A percentile compares a stretch with the other conserved stretches of the same genome.
These are phyloP conservation scores for Drosophila ezoana DNA, from an alignment of 2,888 invertebrate genomes.

Conservation along the genomic window DNA sequence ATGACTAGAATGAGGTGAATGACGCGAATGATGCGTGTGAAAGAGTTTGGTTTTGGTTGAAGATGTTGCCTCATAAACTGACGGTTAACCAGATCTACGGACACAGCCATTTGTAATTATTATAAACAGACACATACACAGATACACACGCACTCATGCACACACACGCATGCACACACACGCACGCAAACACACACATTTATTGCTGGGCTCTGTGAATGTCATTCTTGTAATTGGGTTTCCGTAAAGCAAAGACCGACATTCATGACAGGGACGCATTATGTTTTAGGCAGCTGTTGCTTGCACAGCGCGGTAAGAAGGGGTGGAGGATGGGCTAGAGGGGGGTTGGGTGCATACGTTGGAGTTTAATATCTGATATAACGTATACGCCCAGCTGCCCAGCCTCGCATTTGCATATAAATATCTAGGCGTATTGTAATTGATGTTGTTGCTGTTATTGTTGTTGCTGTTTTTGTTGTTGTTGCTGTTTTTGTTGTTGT, in stretches of 20 bases:
- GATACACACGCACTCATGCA: constrained; percentile 6
- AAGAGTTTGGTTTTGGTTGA: constrained; percentile 13
- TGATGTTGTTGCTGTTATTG: constrained; percentile 14
- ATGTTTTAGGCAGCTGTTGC: constrained; percentile 30
- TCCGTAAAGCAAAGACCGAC: constrained; percentile 35
- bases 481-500: constrained; percentile 1
- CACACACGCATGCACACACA: constrained; percentile 2
- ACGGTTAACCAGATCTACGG: constrained; percentile 32
- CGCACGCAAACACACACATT: not conserved
- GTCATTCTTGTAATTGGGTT: constrained; percentile 76
- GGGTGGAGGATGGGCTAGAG: not conserved
- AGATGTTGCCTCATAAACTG: constrained; percentile 32
- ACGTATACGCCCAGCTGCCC: constrained; percentile 33
- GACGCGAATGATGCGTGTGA: constrained; percentile 8
- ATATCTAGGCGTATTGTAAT: constrained; percentile 45
- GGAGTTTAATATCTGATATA: constrained; percentile 35
- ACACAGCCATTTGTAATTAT: constrained; percentile 51
- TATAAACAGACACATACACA: constrained; percentile 28
- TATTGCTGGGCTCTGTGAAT: constrained; percentile 48
- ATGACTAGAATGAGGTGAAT: not conserved
- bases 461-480: constrained; percentile 2
- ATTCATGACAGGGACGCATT: constrained; percentile 27
- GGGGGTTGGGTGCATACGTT: no score
- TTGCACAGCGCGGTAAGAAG: not conserved
- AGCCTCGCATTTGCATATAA: constrained; percentile 31